Base-by-base conservation (phyloP, 2,888 invertebrate species). In the Syrphus vitripennis region DNA sequence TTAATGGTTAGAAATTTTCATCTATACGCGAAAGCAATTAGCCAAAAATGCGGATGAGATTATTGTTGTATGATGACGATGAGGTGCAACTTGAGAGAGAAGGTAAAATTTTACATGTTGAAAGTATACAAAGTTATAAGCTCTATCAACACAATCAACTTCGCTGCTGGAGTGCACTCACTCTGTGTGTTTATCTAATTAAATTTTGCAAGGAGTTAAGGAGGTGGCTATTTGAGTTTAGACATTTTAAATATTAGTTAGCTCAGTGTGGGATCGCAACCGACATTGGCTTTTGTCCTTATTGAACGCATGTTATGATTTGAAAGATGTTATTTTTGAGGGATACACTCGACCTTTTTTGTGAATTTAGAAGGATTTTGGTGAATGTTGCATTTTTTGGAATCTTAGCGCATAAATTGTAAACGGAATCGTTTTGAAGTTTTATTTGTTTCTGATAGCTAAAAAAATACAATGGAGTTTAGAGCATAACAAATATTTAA, bases 1-100 rank as follows among this genome's bases (percentile, higher is more conserved):
- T 57, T 57, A 37, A 75, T 67, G 50, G 42, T 12, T 45, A 45
- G 75, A 55, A 55, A 80, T 70, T 81, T 63, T 16, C 48, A n/a
- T n/a, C 48, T 70, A 70, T 37, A 24, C 24, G 50, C 48, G 71
- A 75, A 84, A 80, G 83, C 83, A 84, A 84, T 84, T 84, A 84
- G 83, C 65, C 63, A 71, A 80, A 84, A 84, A 84, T 84, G 83
- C 80, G 83, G 83, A 84, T 84, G 75, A 71, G 76, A 84, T 83
- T 80, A n/a, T 75, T 45, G 48, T 53, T 57, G 31, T 29, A 2
- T 16, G n/a, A n/a, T n/a, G n/a, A n/a, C n/a, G n/a, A n/a, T n/a
- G 70, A 40, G 74, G 74, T 74, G 57, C 67, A 74, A 16, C 26
- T 14, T n/a, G n/a, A n/a, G 3, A n/a, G 19, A 50, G 79, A 75